Evolutionary conservation across 23 tunicate genomes (phyloP), one percentile per base, ranked within the genome.

Genomic region (Oikopleura vanhoeffeni): DNA sequence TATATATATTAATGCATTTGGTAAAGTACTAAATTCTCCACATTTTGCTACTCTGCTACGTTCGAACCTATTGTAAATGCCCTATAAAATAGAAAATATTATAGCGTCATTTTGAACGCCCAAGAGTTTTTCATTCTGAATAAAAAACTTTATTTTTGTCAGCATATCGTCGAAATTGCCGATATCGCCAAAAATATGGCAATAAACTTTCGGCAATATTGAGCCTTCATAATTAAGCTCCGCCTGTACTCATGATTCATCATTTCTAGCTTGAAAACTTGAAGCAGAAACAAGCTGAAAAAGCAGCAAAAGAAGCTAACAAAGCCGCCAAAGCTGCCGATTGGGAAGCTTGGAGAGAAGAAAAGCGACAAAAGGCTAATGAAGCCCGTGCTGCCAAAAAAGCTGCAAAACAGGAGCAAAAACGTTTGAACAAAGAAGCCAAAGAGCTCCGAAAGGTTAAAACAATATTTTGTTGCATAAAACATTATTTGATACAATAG

Each of bases 281-380:
- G 34, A 71, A 71, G 38, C 27, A 71, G 36, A 71, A 71, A 38
- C 36, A 2, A 33, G 79, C 27, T 2, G 79, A 71, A 32, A 71
- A 71, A 32, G 34, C 27, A 28, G 79, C 79, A 33, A 71, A 71
- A 32, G 79, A 28, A 28, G 38, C 2, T 4, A 71, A 71, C 79
- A 71, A 71, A 38, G 38, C 34, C 3, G 2, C 4, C 36, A 71
- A 71, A 38, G 35, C 27, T 3, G 79, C 34, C 34, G 79, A 71
- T 38, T 71, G 79, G 79, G 79, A 71, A 71, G 79, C 79, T 2
- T 71, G 79, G 79, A 33, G 79, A 28, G 34, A 71, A 32, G 35
- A 71, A 18, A 28, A 32, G 38, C 79, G 79, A 18, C 34, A 71
- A 3, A 38, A 71, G 32, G 38, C 34, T 30, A 32, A 71, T 2